Evolutionary conservation across 64 coral and sea anemone genomes (phyloP).

Genomic region (Stylophora pistillata): DNA sequence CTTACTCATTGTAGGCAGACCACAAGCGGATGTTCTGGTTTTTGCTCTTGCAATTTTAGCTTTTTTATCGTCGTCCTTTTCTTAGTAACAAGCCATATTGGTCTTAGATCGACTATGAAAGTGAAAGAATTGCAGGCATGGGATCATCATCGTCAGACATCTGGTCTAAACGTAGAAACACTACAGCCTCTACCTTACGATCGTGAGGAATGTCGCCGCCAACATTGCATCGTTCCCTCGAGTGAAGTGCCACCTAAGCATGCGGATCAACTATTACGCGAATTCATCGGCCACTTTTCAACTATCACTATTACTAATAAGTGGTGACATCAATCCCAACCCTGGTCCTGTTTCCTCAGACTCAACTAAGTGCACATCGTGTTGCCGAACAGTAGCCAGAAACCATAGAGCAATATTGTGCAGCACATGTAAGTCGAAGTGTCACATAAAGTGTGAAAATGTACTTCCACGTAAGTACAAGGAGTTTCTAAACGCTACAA

Average conservation of each 20-base stretch:
- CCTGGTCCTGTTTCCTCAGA: conserved; percentile 8
- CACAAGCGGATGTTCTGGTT: no score
- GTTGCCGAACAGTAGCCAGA: not conserved
- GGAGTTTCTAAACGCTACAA: no score
- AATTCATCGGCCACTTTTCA: conserved; percentile 6
- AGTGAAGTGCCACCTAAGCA: no score
- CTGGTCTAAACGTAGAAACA: not conserved
- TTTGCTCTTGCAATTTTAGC: no score
- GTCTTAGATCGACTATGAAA: conserved; percentile 16
- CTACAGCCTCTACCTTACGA: no score
- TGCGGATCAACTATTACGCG: not conserved
- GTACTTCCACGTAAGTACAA: no score
- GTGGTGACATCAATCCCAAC: conserved; percentile 5
- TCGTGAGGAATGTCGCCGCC: not conserved
- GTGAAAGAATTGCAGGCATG: conserved; percentile 11
- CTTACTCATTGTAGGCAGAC: no score
- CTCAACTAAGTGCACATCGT: not conserved
- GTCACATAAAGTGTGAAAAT: no score
- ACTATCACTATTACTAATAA: not conserved
- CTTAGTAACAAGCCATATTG: no score
- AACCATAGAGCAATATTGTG: not conserved
- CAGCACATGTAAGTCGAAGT: not conserved
- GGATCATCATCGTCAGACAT: not conserved
- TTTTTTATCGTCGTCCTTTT: no score
- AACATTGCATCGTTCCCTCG: conserved; percentile 5